A percentile compares a stretch with the other conserved stretches of the same genome.
These are phyloP conservation scores for Tetragonula carbonaria DNA, from an alignment of 2,888 invertebrate genomes.

Conservation along the genomic window DNA sequence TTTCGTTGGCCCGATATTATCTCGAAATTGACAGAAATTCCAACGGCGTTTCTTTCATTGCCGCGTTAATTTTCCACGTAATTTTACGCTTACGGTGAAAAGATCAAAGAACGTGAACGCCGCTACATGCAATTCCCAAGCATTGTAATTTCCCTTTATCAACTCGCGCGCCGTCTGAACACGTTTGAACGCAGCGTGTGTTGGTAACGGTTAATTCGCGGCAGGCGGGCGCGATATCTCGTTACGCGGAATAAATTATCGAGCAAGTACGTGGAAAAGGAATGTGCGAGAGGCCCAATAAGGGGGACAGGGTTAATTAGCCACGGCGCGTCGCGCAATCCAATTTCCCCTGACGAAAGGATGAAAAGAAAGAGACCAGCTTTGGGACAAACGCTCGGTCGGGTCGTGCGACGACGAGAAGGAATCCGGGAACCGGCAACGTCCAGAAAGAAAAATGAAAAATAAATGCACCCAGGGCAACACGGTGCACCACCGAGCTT, in stretches of 20 bases:
- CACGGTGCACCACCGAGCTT: conserved; percentile 75
- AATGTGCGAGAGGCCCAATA: background rate
- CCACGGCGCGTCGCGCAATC: conserved; percentile 26
- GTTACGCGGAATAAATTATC: conserved; percentile 40
- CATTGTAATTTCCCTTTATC: background rate
- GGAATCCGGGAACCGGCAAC: conserved; percentile 22
- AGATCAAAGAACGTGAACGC: background rate
- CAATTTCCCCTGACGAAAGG: conserved; percentile 59
- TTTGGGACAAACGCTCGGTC: conserved; percentile 4
- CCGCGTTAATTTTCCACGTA: background rate
- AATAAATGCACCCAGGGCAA: conserved; percentile 70
- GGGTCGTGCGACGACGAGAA: conserved; percentile 13
- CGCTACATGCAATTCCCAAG: background rate
- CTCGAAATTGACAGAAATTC: background rate
- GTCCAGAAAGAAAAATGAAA: conserved; percentile 67
- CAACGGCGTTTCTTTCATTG: background rate
- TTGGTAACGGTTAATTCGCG: background rate
- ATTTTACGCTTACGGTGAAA: background rate
- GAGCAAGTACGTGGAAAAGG: conserved; percentile 8
- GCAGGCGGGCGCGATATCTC: background rate
- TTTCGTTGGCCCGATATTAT: background rate
- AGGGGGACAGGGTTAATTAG: background rate
- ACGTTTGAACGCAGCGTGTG: background rate
- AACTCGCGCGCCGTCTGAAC: background rate
- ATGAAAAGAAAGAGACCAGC: conserved; percentile 33